Evolutionary conservation across 2,797 vertebrate species (phyloP), one percentile per base, ranked within the genome.

Genomic region (Phoebastria nigripes): DNA sequence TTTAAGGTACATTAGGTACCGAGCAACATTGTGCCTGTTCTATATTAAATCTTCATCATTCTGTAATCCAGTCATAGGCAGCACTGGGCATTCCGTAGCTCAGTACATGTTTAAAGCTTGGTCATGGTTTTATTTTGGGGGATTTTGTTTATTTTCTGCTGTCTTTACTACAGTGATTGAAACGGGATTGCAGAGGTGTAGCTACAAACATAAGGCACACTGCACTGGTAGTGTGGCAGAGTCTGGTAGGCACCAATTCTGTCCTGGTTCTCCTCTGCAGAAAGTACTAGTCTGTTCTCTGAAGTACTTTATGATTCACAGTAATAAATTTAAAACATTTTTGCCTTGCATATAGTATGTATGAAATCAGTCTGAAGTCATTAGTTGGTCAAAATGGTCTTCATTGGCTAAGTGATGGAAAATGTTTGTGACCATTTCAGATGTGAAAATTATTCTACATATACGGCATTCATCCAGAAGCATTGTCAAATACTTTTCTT

Each of bases 121-220:
- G 28, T 63, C 6, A 0, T 71, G 8, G 33, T 84, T 88, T 71
- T 65, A 21, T 66, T 77, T 58, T 3, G 11, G 10, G 4, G 35
- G 16, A 5, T 15, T 82, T 55, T n/a, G 25, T 51, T 67, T 69
- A 9, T 74, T 76, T 92, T 76, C 54, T 41, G 6, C 70, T 77
- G 6, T 44, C 19, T 72, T 90, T 49, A 10, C n/a, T 47, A 3
- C 22, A 52, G n/a, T 12, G 15, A 28, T 59, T 90, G 86, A 54
- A 69, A 44, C 28, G 20, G 31, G 41, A 44, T 82, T 59, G 47
- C 39, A 69, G 39, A 79, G 31, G 5, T 77, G 11, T 62, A 67
- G 20, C n/a, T 71, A 44, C 14, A 44, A 31, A 47, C 0, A 0
- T 59, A 19, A 67, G 73, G 19, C 28, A 21, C 2, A 1, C 41